Base-by-base conservation (phyloP, 2,113 vertebrate species). In the Orthonyx spaldingii region DNA sequence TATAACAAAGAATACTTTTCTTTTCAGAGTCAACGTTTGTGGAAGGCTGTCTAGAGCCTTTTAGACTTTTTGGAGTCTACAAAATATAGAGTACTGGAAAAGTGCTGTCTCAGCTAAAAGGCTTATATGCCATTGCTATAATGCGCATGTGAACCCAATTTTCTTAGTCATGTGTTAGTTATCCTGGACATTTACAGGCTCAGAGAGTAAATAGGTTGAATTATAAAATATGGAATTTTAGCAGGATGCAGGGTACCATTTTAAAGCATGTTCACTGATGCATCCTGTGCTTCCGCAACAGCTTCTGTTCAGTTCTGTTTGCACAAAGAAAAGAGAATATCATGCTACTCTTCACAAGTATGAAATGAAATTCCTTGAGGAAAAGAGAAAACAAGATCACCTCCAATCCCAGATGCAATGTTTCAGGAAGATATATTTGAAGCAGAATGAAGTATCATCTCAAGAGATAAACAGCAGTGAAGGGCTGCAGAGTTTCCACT, bases 341-440 rank as follows among this genome's bases (percentile, higher is more conserved):
- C 88, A 98, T 33, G 7, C 68, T 52, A 72, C 84, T 32, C 75
- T 98, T 74, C 87, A 93, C 75, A 97, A 94, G 22, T 61, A 92
- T 71, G 82, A 96, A 84, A 92, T 56, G 41, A 95, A 94, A 53
- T 53, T 97, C 47, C 69, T 97, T 52, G 93, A 97, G 41, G 97
- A 98, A 84, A 87, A 96, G 66, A 98, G 92, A 95, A 98, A 93
- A 70, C 97, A 98, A 79, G 78, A 87, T 61, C 89, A 97, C 56
- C 63, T 98, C 19, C 84, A 11, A 30, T 86, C 80, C 68, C 92
- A 98, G 72, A 94, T 97, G 56, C 94, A 57, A 10, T 39, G 23
- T 47, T 60, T 98, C 63, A 91, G 86, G 50, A 96, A 76, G 44
- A 71, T 12, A 60, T 18, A 24, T 64, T 83, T 76, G 47, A 91